Evolutionary conservation across 2,888 invertebrate species (phyloP).

Genomic region (Copidosoma aretas): DNA sequence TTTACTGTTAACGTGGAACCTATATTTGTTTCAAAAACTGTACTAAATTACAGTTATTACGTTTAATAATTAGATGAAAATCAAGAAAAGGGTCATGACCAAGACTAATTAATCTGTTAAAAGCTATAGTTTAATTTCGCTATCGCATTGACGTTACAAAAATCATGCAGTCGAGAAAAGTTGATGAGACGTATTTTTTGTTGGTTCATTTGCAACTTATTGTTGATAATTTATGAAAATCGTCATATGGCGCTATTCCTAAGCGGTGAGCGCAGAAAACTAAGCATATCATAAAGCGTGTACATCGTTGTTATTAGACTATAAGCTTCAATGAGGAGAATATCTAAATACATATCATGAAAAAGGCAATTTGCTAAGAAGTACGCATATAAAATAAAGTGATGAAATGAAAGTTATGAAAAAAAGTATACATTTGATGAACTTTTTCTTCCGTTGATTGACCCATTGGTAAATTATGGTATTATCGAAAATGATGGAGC

Average conservation of each 20-base stretch:
- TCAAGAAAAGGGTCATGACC: no score
- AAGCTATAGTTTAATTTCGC: no score
- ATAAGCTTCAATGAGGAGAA: constrained; percentile 36
- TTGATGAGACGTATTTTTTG: no score
- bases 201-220: no score
- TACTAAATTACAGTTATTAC: no score
- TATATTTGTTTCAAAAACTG: no score
- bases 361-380: constrained; percentile 13
- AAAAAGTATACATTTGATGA: constrained; percentile 6
- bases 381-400: constrained; percentile 2
- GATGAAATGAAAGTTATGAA: neutral
- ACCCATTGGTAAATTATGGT: neutral
- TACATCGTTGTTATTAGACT: constrained; percentile 42
- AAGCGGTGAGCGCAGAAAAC: constrained; percentile 45
- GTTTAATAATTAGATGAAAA: no score
- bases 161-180: no score
- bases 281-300: constrained; percentile 60
- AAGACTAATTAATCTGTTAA: no score
- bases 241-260: constrained; percentile 19
- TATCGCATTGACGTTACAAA: no score
- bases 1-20: no score
- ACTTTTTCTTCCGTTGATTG: constrained; percentile 27
- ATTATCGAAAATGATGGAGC: no score
- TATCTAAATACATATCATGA: constrained; percentile 29
- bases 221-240: neutral